Conservation (phyloP, 1,140 invertebrate species). For the Scylla paramamosain region DNA sequence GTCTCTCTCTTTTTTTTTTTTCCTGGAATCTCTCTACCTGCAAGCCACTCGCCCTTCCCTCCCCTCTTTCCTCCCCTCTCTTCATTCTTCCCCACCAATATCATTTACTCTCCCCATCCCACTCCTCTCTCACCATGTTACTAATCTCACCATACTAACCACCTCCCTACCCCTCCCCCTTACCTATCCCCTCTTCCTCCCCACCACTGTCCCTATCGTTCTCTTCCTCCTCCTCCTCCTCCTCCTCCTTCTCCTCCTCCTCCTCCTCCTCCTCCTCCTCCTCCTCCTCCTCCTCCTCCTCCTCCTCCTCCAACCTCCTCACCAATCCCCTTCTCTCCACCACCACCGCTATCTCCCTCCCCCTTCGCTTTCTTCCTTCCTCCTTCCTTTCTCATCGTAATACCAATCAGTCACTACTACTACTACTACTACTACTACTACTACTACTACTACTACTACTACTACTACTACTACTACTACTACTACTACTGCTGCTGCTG, state of each 20-base stretch:
- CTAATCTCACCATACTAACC: not conserved
- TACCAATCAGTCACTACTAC: not conserved
- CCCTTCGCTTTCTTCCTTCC: not conserved
- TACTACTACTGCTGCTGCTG: not conserved
- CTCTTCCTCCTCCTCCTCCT: not conserved
- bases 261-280: not conserved
- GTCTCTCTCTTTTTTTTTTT: too few relatives aligned
- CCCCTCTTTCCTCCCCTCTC: too few relatives aligned
- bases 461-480: slow-evolving; percentile 14
- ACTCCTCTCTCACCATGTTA: not conserved
- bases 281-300: not conserved
- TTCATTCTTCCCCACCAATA: not conserved
- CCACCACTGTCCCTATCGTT: not conserved
- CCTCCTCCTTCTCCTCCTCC: not conserved
- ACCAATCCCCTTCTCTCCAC: not conserved
- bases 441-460: slow-evolving; percentile 24
- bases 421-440: slow-evolving; percentile 29
- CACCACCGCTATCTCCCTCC: not conserved
- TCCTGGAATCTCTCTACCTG: not conserved
- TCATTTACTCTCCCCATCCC: not conserved
- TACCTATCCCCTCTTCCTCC: not conserved
- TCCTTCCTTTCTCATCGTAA: not conserved
- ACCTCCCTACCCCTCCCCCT: not conserved
- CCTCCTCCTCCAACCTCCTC: not conserved
- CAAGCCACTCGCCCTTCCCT: not conserved